phyloP scores from a whole-genome alignment of 1,140 invertebrate species.

The Penaeus japonicus region DNA sequence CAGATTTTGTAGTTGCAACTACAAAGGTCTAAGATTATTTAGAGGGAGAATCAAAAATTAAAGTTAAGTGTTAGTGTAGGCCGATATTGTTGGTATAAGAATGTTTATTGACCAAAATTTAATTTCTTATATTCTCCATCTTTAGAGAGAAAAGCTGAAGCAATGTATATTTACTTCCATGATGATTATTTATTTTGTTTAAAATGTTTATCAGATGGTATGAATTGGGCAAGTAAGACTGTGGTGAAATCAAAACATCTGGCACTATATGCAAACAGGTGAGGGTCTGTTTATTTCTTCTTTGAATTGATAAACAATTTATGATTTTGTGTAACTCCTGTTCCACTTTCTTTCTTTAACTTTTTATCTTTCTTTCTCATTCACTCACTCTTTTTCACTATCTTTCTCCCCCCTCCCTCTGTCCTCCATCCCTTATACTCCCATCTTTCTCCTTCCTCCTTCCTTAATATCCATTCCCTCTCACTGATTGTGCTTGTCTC shows the following conservation, averaged over 20 bases:
- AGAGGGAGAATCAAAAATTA: too few species aligned
- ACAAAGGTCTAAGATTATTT: too few species aligned
- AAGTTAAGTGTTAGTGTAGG: too few species aligned
- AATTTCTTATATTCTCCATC: too few species aligned
- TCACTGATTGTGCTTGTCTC: not conserved
- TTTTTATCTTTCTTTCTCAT: not conserved
- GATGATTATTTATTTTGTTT: not conserved
- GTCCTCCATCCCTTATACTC: not conserved
- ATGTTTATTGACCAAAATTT: too few species aligned
- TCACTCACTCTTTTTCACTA: not conserved
- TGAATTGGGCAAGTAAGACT: constrained; percentile 28
- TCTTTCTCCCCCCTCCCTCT: not conserved
- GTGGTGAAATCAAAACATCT: constrained; percentile 34
- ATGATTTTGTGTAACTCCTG: too few species aligned
- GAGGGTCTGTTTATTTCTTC: not conserved
- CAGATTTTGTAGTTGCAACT: too few species aligned
- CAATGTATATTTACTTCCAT: not conserved
- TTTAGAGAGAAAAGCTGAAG: too few species aligned
- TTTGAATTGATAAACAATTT: not conserved
- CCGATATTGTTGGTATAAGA: too few species aligned
- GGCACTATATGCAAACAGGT: constrained; percentile 16
- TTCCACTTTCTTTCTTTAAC: too few species aligned
- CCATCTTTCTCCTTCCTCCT: not conserved
- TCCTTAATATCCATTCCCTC: not conserved
- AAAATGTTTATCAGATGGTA: constrained; percentile 24